Percentiles rank a stretch among this genome's conserved stretches.
These are phyloP conservation scores for Corydoras maculifer DNA, from an alignment of 2,113 vertebrate species.

Conservation along the genomic window DNA sequence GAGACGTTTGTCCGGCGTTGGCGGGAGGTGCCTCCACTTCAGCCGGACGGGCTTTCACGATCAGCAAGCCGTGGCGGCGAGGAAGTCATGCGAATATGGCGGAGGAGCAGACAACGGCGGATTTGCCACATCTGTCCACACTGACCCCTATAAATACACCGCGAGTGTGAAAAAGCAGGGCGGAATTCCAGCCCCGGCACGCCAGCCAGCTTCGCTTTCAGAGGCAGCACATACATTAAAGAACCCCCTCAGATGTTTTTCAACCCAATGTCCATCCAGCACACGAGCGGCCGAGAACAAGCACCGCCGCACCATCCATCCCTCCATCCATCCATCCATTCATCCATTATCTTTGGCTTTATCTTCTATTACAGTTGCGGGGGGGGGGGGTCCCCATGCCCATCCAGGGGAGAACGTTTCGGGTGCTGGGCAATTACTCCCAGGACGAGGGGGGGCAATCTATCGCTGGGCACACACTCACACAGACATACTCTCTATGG, in stretches of 20 bases:
- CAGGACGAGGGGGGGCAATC: no score
- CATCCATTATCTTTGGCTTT: no score
- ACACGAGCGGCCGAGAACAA: no score
- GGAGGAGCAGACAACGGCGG: neutral
- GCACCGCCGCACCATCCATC: no score
- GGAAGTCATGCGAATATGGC: slow-evolving; percentile 29
- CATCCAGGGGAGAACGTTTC: no score
- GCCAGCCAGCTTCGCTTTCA: neutral
- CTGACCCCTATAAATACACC: slow-evolving; percentile 44
- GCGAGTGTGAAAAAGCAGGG: slow-evolving; percentile 18
- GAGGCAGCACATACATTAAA: neutral
- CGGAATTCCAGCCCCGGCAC: slow-evolving; percentile 12
- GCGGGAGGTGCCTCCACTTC: neutral
- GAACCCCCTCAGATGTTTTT: neutral
- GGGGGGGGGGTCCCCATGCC: no score
- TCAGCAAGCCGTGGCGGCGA: slow-evolving; percentile 23
- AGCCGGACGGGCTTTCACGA: slow-evolving; percentile 33
- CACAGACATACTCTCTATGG: no score
- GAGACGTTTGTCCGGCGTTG: slow-evolving; percentile 31
- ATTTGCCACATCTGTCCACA: slow-evolving; percentile 35
- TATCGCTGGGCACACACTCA: no score
- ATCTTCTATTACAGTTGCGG: no score
- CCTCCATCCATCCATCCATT: no score
- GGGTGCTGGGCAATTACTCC: no score
- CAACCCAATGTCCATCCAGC: no score